Conservation (phyloP, 2,113 vertebrate genomes). For the Spea bombifrons region DNA sequence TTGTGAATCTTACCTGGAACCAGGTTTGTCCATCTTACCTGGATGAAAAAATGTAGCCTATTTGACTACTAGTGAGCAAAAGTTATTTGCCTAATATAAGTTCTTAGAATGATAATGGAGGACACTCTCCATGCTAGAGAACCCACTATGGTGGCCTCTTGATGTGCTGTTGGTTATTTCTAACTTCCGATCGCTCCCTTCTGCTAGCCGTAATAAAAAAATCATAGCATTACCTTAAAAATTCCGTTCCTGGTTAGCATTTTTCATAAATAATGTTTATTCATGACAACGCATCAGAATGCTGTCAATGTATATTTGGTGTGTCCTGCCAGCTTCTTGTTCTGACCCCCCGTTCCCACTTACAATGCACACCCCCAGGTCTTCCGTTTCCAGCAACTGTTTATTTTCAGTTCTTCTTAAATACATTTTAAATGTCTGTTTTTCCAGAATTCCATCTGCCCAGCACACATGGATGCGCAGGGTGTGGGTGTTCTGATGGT, state of each 20-base stretch:
- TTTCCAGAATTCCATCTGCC: conserved; percentile 40
- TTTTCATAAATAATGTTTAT: conserved; percentile 35
- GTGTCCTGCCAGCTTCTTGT: conserved; percentile 35
- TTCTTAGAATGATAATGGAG: too few species aligned
- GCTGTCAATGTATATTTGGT: conserved; percentile 25
- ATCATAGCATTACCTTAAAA: too few species aligned
- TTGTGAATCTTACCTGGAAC: too few species aligned
- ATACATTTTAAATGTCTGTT: conserved; percentile 45
- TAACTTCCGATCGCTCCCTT: too few species aligned
- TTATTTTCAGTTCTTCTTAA: conserved; percentile 41
- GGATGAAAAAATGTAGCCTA: too few species aligned
- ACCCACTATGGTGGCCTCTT: too few species aligned
- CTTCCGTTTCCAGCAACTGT: conserved; percentile 42
- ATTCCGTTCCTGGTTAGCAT: background rate
- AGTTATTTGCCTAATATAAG: too few species aligned
- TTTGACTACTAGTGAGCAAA: too few species aligned
- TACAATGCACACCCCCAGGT: conserved; percentile 19
- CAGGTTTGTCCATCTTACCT: too few species aligned
- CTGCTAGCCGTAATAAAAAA: conserved; percentile 8
- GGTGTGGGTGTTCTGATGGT: conserved; percentile 36
- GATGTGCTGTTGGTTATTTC: too few species aligned
- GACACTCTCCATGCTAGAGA: too few species aligned
- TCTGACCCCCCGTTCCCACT: conserved; percentile 41
- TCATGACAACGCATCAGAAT: conserved; percentile 26
- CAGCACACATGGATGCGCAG: conserved; percentile 35